phyloP scores from a whole-genome alignment of 2,113 vertebrate genomes.

The Amphilophus citrinellus region DNA sequence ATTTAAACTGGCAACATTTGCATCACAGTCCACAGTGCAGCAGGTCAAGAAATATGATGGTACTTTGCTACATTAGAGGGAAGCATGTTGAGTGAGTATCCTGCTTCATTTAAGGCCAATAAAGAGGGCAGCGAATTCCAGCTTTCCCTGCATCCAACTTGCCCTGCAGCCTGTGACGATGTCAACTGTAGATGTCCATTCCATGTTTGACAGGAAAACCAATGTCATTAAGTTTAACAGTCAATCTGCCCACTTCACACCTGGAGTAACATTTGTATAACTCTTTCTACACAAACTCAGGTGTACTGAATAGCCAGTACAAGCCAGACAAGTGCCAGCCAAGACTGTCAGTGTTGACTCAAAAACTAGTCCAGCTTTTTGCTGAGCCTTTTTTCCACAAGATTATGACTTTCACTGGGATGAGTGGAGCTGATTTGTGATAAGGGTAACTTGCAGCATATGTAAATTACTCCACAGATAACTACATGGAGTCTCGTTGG shows the following conservation, averaged over 20 bases:
- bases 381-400: neutral
- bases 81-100: neutral
- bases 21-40: neutral
- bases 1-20: slow-evolving; percentile 5
- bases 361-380: neutral
- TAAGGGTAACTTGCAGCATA: neutral
- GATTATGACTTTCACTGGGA: neutral
- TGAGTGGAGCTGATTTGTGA: neutral
- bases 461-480: neutral
- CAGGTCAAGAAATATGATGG: neutral
- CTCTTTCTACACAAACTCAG: neutral
- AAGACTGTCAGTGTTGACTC: no score
- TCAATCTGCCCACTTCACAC: fast-evolving
- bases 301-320: neutral
- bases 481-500: neutral
- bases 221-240: neutral
- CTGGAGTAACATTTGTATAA: neutral
- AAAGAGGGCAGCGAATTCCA: neutral
- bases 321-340: neutral
- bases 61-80: neutral
- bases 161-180: neutral
- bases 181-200: neutral
- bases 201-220: neutral
- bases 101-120: neutral
- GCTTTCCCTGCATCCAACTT: neutral